These are phyloP conservation scores for Euwallacea similis DNA, from an alignment of 1,140 invertebrate species.

Conservation along the genomic window DNA sequence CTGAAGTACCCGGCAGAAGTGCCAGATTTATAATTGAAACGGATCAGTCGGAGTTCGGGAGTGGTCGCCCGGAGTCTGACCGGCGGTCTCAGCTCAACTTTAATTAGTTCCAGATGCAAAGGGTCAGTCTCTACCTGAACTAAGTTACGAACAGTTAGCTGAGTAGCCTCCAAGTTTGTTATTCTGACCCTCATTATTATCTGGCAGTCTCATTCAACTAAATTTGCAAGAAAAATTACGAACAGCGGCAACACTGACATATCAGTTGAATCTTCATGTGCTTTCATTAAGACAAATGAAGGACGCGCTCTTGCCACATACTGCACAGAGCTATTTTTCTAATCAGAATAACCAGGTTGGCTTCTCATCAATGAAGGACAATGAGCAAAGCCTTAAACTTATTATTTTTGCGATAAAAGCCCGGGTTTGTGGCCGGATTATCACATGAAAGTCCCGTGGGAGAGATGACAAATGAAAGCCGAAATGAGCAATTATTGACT, in stretches of 20 bases:
- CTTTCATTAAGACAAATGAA: too few relatives aligned
- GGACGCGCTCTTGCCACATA: too few relatives aligned
- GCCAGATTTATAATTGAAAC: conserved; percentile 23
- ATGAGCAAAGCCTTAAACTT: too few relatives aligned
- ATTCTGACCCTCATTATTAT: too few relatives aligned
- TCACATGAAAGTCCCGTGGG: neutral
- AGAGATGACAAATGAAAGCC: conserved; percentile 12
- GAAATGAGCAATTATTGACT: conserved; percentile 16
- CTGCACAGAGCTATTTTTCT: too few relatives aligned
- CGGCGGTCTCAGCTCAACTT: conserved; percentile 20
- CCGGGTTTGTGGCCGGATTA: conserved; percentile 6
- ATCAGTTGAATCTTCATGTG: too few relatives aligned
- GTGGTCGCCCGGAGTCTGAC: conserved; percentile 9
- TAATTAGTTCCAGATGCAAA: conserved; percentile 28
- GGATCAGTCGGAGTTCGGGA: conserved; percentile 14
- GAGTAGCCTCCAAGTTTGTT: conserved; percentile 15
- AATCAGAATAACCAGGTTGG: too few relatives aligned
- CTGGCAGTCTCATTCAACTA: too few relatives aligned
- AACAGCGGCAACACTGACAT: too few relatives aligned
- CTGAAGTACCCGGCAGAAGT: too few relatives aligned
- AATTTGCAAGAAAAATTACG: too few relatives aligned
- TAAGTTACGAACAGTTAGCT: conserved; percentile 28
- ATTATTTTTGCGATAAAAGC: neutral
- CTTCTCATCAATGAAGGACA: too few relatives aligned
- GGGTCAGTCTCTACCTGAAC: conserved; percentile 29